Evolutionary conservation across 2,888 invertebrate species (phyloP).

Genomic region (Koerneria pararmatus): DNA sequence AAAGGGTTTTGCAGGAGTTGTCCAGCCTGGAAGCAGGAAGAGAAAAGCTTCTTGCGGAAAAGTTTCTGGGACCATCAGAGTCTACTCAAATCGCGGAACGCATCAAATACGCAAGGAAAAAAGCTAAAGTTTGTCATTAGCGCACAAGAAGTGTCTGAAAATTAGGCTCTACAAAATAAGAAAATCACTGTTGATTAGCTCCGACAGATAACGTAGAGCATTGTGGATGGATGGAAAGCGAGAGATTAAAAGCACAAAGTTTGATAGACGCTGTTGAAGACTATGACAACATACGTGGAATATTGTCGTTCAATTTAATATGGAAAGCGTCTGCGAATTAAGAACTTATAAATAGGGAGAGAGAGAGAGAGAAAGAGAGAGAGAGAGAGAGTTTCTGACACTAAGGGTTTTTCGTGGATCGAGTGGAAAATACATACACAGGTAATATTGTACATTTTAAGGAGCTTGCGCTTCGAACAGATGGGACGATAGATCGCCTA

Average conservation of each 20-base stretch:
- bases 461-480: conserved; percentile 31
- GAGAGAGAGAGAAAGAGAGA: not conserved
- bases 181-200: no score
- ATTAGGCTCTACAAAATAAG: no score
- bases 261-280: no score
- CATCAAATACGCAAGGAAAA: conserved; percentile 10
- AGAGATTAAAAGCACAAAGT: no score
- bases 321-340: no score
- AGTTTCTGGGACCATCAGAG: conserved; percentile 13
- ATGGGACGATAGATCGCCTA: conserved; percentile 39
- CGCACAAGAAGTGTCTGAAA: no score
- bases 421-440: not conserved
- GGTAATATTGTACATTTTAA: conserved; percentile 3
- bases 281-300: no score
- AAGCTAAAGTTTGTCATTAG: no score
- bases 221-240: no score
- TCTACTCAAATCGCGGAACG: conserved; percentile 5
- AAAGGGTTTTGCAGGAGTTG: conserved; percentile 22
- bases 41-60: conserved; percentile 12
- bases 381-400: conserved; percentile 3
- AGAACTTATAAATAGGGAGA: not conserved
- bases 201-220: no score
- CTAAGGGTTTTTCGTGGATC: not conserved
- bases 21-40: conserved; percentile 12
- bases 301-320: no score